Conservation (phyloP, 2,888 invertebrate genomes). For the Lasioglossum zephyrum region DNA sequence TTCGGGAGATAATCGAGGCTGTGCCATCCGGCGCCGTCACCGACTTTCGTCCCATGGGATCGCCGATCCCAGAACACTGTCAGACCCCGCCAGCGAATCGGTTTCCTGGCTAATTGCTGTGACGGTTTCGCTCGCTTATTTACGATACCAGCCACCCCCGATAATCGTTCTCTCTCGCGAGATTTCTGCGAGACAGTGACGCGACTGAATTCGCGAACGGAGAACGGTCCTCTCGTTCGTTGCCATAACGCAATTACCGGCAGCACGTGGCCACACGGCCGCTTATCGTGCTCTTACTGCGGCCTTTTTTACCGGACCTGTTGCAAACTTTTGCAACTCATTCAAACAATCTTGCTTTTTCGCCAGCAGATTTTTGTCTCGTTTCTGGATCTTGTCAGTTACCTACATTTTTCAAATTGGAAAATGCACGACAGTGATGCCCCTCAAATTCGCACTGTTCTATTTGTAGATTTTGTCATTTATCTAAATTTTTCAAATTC, state of each 20-base stretch:
- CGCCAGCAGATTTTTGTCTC: too few relatives aligned
- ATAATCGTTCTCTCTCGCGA: slow-evolving; percentile 64
- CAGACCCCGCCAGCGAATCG: slow-evolving; percentile 52
- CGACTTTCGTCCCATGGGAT: slow-evolving; percentile 69
- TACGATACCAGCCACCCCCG: slow-evolving; percentile 68
- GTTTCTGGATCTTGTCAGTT: too few relatives aligned
- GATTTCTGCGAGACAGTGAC: slow-evolving; percentile 34
- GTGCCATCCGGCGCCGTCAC: slow-evolving; percentile 83
- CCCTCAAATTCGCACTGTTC: too few relatives aligned
- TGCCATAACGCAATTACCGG: slow-evolving; percentile 1
- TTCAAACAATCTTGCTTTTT: neutral
- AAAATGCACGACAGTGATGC: too few relatives aligned
- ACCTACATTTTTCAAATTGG: too few relatives aligned
- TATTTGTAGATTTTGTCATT: neutral
- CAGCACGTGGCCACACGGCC: slow-evolving; percentile 32
- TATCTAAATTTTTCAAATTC: too few relatives aligned
- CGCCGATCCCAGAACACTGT: slow-evolving; percentile 69
- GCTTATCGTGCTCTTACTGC: neutral
- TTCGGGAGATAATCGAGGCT: slow-evolving; percentile 75
- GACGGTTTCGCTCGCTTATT: slow-evolving; percentile 70
- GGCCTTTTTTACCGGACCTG: neutral
- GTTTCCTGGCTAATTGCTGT: slow-evolving; percentile 70
- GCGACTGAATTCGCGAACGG: slow-evolving; percentile 13
- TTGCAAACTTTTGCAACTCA: slow-evolving; percentile 4
- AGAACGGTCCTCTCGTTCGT: neutral